Conservation (phyloP, 2,888 invertebrate species). For the Drosophila neonasuta region DNA sequence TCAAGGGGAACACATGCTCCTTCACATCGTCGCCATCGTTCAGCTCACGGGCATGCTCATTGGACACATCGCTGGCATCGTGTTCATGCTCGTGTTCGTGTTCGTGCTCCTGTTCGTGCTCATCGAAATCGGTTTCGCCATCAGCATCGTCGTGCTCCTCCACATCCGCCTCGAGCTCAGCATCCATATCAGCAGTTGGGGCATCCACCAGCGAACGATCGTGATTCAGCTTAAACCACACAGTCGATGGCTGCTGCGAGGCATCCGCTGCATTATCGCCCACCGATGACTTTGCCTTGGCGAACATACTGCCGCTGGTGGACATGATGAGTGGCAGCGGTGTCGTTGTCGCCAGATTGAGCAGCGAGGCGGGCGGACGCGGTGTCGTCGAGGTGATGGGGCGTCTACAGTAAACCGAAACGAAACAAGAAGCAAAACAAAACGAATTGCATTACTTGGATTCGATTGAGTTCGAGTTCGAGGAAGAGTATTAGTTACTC, state of each 20-base stretch:
- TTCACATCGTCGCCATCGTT: constrained; percentile 67
- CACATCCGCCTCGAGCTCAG: constrained; percentile 61
- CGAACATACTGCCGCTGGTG: constrained; percentile 61
- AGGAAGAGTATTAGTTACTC: background rate
- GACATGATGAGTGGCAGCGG: constrained; percentile 78
- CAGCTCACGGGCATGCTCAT: constrained; percentile 70
- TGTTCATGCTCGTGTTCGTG: constrained; percentile 36
- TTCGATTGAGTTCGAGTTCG: background rate
- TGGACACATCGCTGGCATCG: constrained; percentile 47
- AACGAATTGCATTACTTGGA: background rate
- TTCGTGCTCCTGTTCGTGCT: constrained; percentile 44
- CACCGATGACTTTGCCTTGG: constrained; percentile 65
- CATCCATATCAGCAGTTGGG: constrained; percentile 56
- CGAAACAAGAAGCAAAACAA: background rate
- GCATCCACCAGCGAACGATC: constrained; percentile 68
- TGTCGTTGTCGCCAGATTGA: constrained; percentile 72
- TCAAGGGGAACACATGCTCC: constrained; percentile 70
- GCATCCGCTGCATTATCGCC: constrained; percentile 54
- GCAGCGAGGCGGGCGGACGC: constrained; percentile 51
- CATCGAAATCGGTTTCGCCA: constrained; percentile 46
- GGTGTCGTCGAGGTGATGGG: constrained; percentile 81
- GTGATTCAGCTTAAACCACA: constrained; percentile 78
- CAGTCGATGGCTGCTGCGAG: constrained; percentile 78
- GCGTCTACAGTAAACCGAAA: constrained; percentile 65
- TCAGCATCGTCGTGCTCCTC: constrained; percentile 48